Evolutionary conservation across 2,888 invertebrate genomes (phyloP).

Genomic region (Tetramorium bicarinatum): DNA sequence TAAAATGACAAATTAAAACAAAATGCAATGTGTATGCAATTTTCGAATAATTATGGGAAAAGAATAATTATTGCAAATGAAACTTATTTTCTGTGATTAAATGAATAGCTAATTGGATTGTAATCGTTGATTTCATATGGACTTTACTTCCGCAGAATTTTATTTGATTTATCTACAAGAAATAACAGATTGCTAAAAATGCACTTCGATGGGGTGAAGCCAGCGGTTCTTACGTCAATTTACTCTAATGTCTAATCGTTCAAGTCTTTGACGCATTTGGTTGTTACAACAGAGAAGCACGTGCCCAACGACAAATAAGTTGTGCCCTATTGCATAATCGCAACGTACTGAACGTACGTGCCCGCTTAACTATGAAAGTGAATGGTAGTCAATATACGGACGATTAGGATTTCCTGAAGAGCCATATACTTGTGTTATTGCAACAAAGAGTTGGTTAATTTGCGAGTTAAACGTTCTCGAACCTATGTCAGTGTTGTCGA

Average conservation of each 20-base stretch:
- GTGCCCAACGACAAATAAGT: slow-evolving; percentile 30
- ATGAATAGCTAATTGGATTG: background rate
- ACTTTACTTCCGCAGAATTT: slow-evolving; percentile 13
- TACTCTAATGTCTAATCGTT: background rate
- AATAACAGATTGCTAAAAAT: background rate
- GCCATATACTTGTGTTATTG: background rate
- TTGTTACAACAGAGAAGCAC: slow-evolving; percentile 31
- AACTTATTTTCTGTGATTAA: background rate
- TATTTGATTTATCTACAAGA: background rate
- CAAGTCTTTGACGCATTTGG: slow-evolving; percentile 22
- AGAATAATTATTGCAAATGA: background rate
- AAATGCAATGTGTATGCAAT: background rate
- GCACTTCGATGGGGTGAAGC: background rate
- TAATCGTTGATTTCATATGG: background rate
- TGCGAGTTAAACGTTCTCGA: background rate
- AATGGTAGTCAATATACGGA: background rate
- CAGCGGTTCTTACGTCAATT: slow-evolving; percentile 11
- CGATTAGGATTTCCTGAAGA: slow-evolving; percentile 1
- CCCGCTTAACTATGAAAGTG: slow-evolving; percentile 3
- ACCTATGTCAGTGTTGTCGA: background rate
- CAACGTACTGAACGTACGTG: background rate
- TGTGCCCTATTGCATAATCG: background rate
- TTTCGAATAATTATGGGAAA: background rate
- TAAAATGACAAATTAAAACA: background rate
- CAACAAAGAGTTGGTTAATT: slow-evolving; percentile 14